Percentiles rank a stretch among this genome's conserved stretches.
Evolutionary conservation across 2,888 invertebrate species (phyloP).

Genomic region (Uloborus plumipes): DNA sequence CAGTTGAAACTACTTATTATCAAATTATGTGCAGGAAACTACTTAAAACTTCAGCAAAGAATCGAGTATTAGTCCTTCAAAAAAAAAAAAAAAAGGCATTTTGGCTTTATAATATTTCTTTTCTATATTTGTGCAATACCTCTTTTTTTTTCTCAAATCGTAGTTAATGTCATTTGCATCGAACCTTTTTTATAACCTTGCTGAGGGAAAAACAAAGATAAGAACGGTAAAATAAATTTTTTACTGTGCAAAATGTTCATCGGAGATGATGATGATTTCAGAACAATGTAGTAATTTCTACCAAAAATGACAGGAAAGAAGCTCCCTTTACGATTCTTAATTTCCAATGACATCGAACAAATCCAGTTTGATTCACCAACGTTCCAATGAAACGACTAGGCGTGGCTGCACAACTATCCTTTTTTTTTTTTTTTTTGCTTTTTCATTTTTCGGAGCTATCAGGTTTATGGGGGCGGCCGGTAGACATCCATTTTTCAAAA

Average conservation of each 20-base stretch:
- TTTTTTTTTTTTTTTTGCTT: constrained; percentile 1
- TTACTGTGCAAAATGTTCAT: constrained; percentile 38
- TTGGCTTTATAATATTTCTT: too few species aligned
- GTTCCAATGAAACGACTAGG: constrained; percentile 54
- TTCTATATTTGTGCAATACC: too few species aligned
- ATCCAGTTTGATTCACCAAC: constrained; percentile 33
- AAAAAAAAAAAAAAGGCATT: too few species aligned
- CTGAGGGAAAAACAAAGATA: constrained; percentile 2
- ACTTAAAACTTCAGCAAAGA: too few species aligned
- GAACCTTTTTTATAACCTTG: background rate
- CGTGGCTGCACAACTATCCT: constrained; percentile 39
- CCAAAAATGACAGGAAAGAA: constrained; percentile 1
- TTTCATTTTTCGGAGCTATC: constrained; percentile 23
- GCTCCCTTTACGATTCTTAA: constrained; percentile 44
- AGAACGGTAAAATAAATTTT: constrained; percentile 1
- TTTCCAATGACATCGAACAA: constrained; percentile 54
- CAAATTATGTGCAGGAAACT: too few species aligned
- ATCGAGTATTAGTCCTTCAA: too few species aligned
- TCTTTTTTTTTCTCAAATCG: too few species aligned
- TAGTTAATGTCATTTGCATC: too few species aligned
- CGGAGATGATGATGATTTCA: background rate
- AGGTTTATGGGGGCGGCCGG: constrained; percentile 42
- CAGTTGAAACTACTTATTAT: too few species aligned
- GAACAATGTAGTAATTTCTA: background rate
- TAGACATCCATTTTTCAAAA: constrained; percentile 54